Base-by-base conservation (phyloP, 2,113 vertebrate genomes). In the Percina caprodes region DNA sequence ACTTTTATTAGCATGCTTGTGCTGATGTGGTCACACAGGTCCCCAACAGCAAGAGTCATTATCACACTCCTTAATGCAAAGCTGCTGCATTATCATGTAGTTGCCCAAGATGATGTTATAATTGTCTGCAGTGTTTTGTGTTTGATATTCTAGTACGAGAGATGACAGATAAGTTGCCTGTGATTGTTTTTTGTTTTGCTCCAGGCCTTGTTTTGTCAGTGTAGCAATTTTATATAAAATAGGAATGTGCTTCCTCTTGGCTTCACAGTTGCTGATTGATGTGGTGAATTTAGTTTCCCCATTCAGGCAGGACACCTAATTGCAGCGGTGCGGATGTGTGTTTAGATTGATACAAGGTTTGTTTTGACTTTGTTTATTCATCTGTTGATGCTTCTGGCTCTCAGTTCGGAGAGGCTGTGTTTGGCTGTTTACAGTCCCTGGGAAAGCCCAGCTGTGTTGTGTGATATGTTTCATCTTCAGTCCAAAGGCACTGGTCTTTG, bases 291-390 rank as follows among this genome's bases (percentile, higher is more conserved):
- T 51, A 24, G 60, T 74, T 81, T 89, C 70, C 79, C 73, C 70
- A 21, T 67, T 66, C 48, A 59, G 69, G 62, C 65, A 21, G 70
- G 56, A 54, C 68, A 19, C 61, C 46, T 83, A 85, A 88, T 85
- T 82, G 79, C 69, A 23, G 19, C 48, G 10, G 16, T 46, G 35
- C 7, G 10, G 56, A 54, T 71, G 79, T 80, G 62, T 62, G 54
- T 76, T 79, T 52, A 73, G 52, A 82, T 88, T 76, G 75, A 86
- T 46, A 49, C 68, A 11, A 78, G 79, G 61, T 83, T 88, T 89
- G 82, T 91, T 90, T 84, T 88, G 84, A 86, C 74, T 58, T 74
- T 88, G 52, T 76, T 89, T 86, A 80, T 90, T 91, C 69, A 80
- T 86, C 68, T 85, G 77, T 86, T 89, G 77, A 87, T 77, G 88